Percentiles rank a stretch among this genome's conserved stretches.
Evolutionary conservation across 2,888 invertebrate genomes (phyloP).

Genomic region (Melangyna quadrimaculata): DNA sequence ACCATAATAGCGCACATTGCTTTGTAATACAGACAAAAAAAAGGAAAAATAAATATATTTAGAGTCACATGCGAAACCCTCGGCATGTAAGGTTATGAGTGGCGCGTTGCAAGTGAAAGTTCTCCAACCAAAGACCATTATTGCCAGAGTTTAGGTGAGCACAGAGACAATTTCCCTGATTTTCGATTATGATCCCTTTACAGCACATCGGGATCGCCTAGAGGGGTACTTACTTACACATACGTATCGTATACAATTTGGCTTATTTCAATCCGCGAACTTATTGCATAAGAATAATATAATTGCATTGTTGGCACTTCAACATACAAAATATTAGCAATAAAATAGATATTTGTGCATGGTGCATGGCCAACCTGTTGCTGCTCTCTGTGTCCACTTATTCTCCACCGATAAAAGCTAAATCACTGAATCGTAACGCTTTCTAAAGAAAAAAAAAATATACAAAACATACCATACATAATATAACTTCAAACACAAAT

Average conservation of each 20-base stretch:
- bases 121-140: slow-evolving; percentile 29
- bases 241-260: neutral
- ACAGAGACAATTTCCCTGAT: slow-evolving; percentile 44
- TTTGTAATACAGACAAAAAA: slow-evolving; percentile 12
- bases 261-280: slow-evolving; percentile 4
- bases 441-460: slow-evolving; percentile 37
- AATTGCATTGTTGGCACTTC: slow-evolving; percentile 25
- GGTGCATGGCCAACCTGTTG: slow-evolving; percentile 50
- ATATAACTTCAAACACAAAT: slow-evolving; percentile 8
- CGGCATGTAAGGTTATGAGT: slow-evolving; percentile 55
- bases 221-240: neutral
- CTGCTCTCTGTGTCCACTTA: slow-evolving; percentile 48
- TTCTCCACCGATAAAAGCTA: slow-evolving; percentile 13
- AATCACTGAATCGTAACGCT: slow-evolving; percentile 65
- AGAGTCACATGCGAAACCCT: slow-evolving; percentile 31
- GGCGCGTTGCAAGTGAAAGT: slow-evolving; percentile 64
- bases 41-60: neutral
- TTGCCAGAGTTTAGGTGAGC: neutral
- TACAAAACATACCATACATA: slow-evolving; percentile 18
- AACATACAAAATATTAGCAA: slow-evolving; percentile 21
- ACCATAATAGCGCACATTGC: slow-evolving; percentile 60
- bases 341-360: slow-evolving; percentile 50
- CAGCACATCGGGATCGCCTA: slow-evolving; percentile 21
- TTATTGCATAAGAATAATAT: slow-evolving; percentile 49
- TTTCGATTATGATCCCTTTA: slow-evolving; percentile 48